Evolutionary conservation across 2,113 vertebrate genomes (phyloP), one percentile per base, ranked within the genome.

Genomic region (Chelonoidis abingdonii): DNA sequence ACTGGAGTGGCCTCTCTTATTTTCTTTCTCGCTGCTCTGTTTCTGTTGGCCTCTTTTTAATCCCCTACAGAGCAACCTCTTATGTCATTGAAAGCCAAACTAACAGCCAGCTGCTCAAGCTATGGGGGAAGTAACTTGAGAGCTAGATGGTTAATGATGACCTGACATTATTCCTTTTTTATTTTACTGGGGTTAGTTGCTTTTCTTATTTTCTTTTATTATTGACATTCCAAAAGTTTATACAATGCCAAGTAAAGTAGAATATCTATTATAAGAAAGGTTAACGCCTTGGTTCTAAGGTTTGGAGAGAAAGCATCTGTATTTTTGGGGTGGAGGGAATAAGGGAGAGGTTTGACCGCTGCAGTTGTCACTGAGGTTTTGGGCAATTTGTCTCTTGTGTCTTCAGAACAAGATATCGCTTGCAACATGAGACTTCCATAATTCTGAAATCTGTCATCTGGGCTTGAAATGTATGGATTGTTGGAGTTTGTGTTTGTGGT

Each of bases 31-130:
- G 1, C 25, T 10, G 38, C 56, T 38, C 78, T 56, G 69, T 90
- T 95, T 56, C 56, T 56, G n/a, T 76, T 88, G 90, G 82, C 82
- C 80, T 12, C 49, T 27, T 21, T 41, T 72, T 76, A 53, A 86
- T 75, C 80, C 79, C 47, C 57, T 35, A 0, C 5, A 5, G 25
- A 69, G 52, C 3, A 5, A 16, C 22, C 6, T 59, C 29, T 5
- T 5, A 0, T 1, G 0, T 56, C 54, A 56, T 25, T 35, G n/a
- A 35, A 7, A 80, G 57, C 29, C 82, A 6, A 14, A 65, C 89
- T 80, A 16, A 0, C 49, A 16, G 79, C 79, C 35, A 80, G 81
- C 86, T 57, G 89, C 53, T 2, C 53, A 8, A 62, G 88, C 79
- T 38, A 6, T 21, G 62, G 80, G 87, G n/a, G 38, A 65, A 84